phyloP scores from a whole-genome alignment of 1,140 invertebrate genomes.

The Zophobas morio region DNA sequence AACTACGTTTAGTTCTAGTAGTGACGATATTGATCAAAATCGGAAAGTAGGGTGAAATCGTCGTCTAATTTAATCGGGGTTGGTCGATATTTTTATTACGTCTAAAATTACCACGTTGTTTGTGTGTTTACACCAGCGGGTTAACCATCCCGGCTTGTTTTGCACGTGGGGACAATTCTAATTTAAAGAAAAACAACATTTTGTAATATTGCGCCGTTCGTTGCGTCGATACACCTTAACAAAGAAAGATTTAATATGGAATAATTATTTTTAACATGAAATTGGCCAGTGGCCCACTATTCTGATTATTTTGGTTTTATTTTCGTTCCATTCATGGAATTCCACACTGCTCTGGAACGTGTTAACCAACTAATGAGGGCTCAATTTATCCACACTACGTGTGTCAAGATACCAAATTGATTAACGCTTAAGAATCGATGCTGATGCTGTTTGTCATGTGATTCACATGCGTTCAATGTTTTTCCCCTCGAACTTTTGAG shows the following conservation, averaged over 20 bases:
- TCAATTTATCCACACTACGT: background rate
- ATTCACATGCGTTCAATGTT: conserved; percentile 36
- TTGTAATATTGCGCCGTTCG: conserved; percentile 23
- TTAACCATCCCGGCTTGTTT: background rate
- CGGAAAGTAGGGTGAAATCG: conserved; percentile 23
- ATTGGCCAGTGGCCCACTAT: conserved; percentile 20
- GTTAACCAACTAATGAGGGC: background rate
- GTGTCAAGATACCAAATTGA: background rate
- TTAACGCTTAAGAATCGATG: conserved; percentile 13
- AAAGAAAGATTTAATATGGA: conserved; percentile 28
- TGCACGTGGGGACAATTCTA: background rate
- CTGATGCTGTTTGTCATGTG: conserved; percentile 25
- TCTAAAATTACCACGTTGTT: background rate
- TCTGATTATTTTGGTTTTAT: conserved; percentile 16
- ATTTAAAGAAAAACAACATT: conserved; percentile 1
- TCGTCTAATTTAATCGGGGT: conserved; percentile 15
- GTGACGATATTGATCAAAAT: conserved; percentile 26
- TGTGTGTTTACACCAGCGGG: no score
- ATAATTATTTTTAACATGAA: conserved; percentile 24
- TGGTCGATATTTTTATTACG: conserved; percentile 17
- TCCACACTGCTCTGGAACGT: background rate
- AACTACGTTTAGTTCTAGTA: background rate
- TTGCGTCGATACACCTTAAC: conserved; percentile 8
- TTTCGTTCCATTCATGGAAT: conserved; percentile 16
- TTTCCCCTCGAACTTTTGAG: conserved; percentile 12